Conservation (phyloP, 2,797 vertebrate species). For the Myotis daubentonii region DNA sequence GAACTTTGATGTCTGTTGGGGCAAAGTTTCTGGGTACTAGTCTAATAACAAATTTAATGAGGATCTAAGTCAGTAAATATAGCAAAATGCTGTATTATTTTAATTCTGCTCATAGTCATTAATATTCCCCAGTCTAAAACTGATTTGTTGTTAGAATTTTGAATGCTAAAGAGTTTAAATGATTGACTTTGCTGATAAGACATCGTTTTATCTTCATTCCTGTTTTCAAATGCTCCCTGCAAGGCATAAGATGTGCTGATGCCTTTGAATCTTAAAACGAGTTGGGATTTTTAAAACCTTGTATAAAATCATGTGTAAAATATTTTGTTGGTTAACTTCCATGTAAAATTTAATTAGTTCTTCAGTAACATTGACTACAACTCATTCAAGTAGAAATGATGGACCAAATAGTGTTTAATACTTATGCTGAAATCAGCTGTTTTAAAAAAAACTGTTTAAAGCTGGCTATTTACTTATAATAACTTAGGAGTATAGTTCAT, state of each 20-base stretch:
- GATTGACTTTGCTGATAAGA: background rate
- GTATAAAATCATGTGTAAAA: background rate
- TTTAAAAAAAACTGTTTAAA: background rate
- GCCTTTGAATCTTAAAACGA: slow-evolving; percentile 20
- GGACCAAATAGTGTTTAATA: background rate
- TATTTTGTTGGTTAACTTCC: background rate
- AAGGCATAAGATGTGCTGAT: background rate
- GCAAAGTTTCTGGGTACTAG: slow-evolving; percentile 44
- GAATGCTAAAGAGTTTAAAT: slow-evolving; percentile 9
- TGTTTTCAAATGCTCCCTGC: background rate
- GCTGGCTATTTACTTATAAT: background rate
- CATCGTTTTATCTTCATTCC: slow-evolving; percentile 26
- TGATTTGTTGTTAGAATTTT: background rate
- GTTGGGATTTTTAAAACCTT: background rate
- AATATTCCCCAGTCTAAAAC: background rate
- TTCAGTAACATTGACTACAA: slow-evolving; percentile 19
- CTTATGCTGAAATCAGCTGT: background rate
- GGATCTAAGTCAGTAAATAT: background rate
- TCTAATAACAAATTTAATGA: slow-evolving; percentile 44
- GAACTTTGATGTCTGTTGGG: background rate
- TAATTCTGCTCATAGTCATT: slow-evolving; percentile 30
- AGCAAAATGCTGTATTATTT: slow-evolving; percentile 32
- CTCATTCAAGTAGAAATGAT: background rate
- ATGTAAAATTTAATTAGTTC: background rate
- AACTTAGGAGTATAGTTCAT: rapidly evolving